These are phyloP conservation scores for Porites lutea DNA, from an alignment of 64 coral and sea anemone genomes.

Conservation along the genomic window DNA sequence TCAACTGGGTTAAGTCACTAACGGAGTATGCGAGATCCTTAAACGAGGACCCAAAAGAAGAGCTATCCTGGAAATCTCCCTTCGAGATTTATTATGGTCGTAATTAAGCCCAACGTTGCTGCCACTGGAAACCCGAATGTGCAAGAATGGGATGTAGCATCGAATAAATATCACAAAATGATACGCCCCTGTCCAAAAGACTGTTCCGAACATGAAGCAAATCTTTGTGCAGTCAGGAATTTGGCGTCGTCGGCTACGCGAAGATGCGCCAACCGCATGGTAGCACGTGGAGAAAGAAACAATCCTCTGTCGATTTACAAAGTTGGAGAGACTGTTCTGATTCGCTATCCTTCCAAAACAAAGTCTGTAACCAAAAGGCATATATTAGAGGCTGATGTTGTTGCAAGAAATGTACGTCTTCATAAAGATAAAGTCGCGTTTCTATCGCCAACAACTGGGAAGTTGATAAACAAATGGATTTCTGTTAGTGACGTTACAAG, in stretches of 20 bases:
- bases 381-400: conserved; percentile 36
- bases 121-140: not conserved
- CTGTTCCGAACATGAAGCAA: conserved; percentile 16
- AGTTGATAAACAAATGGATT: conserved; percentile 39
- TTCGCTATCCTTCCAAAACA: conserved; percentile 50
- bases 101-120: conserved; percentile 46
- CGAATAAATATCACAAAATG: not conserved
- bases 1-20: conserved; percentile 33
- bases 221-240: not conserved
- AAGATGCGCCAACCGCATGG: conserved; percentile 21
- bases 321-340: conserved; percentile 36
- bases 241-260: not conserved
- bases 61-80: conserved; percentile 63
- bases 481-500: conserved; percentile 30
- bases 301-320: conserved; percentile 15
- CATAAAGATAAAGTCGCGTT: conserved; percentile 36
- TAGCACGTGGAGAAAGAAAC: conserved; percentile 29
- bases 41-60: conserved; percentile 48
- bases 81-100: conserved; percentile 64
- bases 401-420: conserved; percentile 24
- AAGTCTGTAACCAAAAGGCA: conserved; percentile 40
- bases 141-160: conserved; percentile 5
- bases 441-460: conserved; percentile 24
- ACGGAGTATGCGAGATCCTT: conserved; percentile 32
- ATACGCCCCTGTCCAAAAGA: conserved; percentile 20